These are phyloP conservation scores for Oenanthe oenanthe DNA, from an alignment of 2,113 vertebrate species.

Conservation along the genomic window DNA sequence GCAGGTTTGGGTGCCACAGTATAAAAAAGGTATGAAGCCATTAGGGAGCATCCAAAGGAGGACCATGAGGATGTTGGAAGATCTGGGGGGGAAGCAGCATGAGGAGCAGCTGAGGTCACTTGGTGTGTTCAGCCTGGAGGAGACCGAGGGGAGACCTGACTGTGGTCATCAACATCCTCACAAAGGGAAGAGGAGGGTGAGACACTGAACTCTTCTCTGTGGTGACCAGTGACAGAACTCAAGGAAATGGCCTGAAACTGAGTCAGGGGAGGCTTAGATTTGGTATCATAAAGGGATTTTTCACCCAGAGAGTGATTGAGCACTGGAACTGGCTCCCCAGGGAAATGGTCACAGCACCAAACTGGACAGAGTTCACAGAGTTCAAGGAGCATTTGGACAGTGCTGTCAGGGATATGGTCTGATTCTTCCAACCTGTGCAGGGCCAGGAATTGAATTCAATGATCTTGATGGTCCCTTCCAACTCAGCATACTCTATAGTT, in stretches of 20 bases:
- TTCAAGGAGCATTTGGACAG: background rate
- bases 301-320: background rate
- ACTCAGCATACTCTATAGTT: background rate
- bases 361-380: background rate
- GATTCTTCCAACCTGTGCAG: background rate
- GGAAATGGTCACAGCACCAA: background rate
- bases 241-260: background rate
- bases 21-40: background rate
- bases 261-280: background rate
- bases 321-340: background rate
- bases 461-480: background rate
- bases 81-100: background rate
- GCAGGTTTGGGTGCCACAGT: accelerated
- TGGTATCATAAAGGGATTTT: background rate
- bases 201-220: background rate
- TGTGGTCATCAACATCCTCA: background rate
- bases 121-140: background rate
- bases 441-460: background rate
- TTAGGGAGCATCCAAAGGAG: background rate
- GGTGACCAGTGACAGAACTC: background rate
- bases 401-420: background rate
- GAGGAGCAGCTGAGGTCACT: background rate
- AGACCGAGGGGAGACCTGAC: background rate
- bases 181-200: accelerated
- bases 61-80: background rate